These are phyloP conservation scores for Leptopilina clavipes DNA, from an alignment of 1,140 invertebrate genomes.

Conservation along the genomic window DNA sequence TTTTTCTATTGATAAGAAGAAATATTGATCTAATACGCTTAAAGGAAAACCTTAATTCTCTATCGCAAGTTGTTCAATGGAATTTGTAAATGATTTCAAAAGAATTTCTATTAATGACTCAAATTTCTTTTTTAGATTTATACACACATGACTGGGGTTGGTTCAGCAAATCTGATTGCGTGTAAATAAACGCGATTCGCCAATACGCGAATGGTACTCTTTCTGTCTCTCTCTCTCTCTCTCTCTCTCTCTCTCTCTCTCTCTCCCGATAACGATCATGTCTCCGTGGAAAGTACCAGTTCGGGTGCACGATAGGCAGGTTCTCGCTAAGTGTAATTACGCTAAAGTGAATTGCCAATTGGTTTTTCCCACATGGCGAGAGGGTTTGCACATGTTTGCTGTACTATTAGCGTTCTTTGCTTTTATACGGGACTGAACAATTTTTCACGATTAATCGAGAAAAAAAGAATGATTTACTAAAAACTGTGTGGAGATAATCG, in stretches of 20 bases:
- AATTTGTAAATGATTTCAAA: neutral
- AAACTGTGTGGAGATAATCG: too few relatives aligned
- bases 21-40: too few relatives aligned
- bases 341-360: slow-evolving; percentile 29
- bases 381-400: neutral
- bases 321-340: slow-evolving; percentile 24
- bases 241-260: neutral
- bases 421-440: neutral
- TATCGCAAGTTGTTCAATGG: too few relatives aligned
- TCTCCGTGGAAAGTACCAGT: too few relatives aligned
- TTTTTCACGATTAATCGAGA: neutral
- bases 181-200: slow-evolving; percentile 21
- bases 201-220: slow-evolving; percentile 22
- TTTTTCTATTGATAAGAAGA: too few relatives aligned
- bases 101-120: neutral
- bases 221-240: neutral
- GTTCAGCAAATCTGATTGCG: slow-evolving; percentile 18
- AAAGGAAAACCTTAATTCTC: too few relatives aligned
- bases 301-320: neutral
- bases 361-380: slow-evolving; percentile 14
- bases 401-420: slow-evolving; percentile 6
- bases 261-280: too few relatives aligned
- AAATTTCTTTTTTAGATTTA: neutral
- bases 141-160: neutral
- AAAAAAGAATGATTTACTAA: neutral